phyloP scores from a whole-genome alignment of 2,797 vertebrate species.

The Propithecus deckenii region DNA sequence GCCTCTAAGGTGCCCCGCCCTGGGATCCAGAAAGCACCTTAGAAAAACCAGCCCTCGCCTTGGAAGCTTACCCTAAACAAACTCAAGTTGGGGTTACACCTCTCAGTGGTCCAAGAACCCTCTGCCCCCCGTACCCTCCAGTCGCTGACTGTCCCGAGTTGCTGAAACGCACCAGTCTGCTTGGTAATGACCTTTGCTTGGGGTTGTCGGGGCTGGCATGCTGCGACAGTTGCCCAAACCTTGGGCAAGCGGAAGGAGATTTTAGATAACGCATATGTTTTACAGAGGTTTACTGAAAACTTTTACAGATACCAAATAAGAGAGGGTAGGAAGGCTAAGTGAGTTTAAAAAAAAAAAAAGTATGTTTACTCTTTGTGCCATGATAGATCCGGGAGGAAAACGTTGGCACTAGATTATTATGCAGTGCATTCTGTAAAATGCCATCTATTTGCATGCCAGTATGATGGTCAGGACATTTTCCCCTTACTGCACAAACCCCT shows the following conservation, averaged over 20 bases:
- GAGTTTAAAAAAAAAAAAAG: background rate
- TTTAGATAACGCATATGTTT: background rate
- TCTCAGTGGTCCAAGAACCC: background rate
- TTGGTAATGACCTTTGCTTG: background rate
- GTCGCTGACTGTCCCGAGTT: background rate
- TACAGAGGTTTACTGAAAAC: background rate
- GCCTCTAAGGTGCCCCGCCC: background rate
- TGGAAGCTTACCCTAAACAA: background rate
- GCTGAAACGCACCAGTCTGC: background rate
- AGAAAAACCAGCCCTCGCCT: background rate
- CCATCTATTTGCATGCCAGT: background rate
- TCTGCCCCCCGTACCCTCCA: rapidly evolving
- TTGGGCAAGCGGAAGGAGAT: no score
- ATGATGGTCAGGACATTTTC: background rate
- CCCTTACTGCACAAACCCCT: background rate
- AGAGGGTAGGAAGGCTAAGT: background rate
- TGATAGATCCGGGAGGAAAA: background rate
- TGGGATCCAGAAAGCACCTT: background rate
- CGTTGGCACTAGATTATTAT: background rate
- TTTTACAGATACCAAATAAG: background rate
- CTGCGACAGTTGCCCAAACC: background rate
- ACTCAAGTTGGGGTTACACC: background rate
- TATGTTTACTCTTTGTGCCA: background rate
- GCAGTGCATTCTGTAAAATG: background rate
- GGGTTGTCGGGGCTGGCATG: background rate